Base-by-base conservation (phyloP, 2,888 invertebrate genomes). In the Drosophila prolongata region DNA sequence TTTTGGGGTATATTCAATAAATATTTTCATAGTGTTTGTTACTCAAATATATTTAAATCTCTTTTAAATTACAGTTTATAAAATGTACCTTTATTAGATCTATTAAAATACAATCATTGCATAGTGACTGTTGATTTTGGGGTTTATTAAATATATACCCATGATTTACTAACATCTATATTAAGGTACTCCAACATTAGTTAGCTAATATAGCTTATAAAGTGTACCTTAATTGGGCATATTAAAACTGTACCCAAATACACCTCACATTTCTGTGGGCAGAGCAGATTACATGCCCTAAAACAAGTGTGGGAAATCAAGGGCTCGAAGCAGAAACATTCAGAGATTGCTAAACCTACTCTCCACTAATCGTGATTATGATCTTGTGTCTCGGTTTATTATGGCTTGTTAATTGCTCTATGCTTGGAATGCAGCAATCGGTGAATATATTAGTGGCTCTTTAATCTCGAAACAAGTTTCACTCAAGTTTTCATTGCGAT, bases 271-370 rank as follows among this genome's bases (percentile, higher is more conserved):
- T 30, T 16, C 49, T 8, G 34, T 49, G 34, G 24, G 34, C 34
- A 49, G 34, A 49, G n/a, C 49, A 5, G 34, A 1, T 34, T 16
- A 30, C 43, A n/a, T 16, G 43, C 35, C 1, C 30, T 6, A 37
- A n/a, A 50, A 6, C 58, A 37, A 24, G 52, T 65, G 53, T 60
- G 62, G 62, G 61, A 62, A 62, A 47, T 34, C 44, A n/a, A 34
- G n/a, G 35, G 27, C 38, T 42, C 8, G 10, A 3, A 24, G 6
- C 34, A 19, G 47, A 27, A 14, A 53, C 27, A 40, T 40, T 27
- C 16, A 40, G 40, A 52, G 58, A 34, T 59, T 62, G 46, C 59
- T 19, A 34, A 37, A 61, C 59, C 44, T 24, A 43, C 60, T 27
- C 42, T 60, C n/a, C 6, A 14, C 37, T 14, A 59, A 62, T 58